Percentiles rank a stretch among this genome's conserved stretches.
Conservation (phyloP, 1,140 invertebrate genomes). For the Rhizoglyphus robini region DNA sequence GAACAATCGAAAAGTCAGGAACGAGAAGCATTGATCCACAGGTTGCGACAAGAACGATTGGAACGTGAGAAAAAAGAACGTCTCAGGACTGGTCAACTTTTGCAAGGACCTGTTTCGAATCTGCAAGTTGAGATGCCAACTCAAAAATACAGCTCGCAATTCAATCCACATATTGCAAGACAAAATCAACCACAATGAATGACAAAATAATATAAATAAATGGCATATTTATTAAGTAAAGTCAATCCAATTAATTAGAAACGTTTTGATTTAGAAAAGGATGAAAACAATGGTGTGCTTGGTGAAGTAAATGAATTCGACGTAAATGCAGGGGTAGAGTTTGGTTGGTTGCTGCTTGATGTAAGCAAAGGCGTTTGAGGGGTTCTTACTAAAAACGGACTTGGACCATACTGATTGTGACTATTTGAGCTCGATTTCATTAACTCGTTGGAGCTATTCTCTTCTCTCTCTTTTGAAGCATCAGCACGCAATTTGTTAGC, state of each 20-base stretch:
- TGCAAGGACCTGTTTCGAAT: conserved; percentile 46
- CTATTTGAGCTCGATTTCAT: neutral
- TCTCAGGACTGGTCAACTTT: conserved; percentile 48
- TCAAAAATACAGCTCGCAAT: conserved; percentile 80
- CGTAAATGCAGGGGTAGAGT: neutral
- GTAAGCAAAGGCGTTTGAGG: neutral
- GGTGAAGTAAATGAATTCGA: neutral
- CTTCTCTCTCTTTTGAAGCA: neutral
- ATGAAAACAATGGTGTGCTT: neutral
- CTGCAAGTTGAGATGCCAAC: conserved; percentile 28
- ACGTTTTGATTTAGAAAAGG: neutral
- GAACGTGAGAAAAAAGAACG: conserved; percentile 62
- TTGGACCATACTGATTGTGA: neutral
- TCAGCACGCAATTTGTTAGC: conserved; percentile 11
- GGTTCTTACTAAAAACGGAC: neutral
- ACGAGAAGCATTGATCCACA: conserved; percentile 38
- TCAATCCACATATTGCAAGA: conserved; percentile 70
- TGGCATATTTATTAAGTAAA: neutral
- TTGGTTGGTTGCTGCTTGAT: neutral
- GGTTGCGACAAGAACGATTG: conserved; percentile 60
- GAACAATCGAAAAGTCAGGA: neutral
- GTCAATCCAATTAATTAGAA: neutral
- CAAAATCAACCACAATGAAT: conserved; percentile 36
- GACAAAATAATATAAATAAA: neutral
- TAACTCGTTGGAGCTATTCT: neutral